Percentiles rank a stretch among this genome's conserved stretches.
Evolutionary conservation across 2,797 vertebrate genomes (phyloP).

Genomic region (Glossophaga mutica): DNA sequence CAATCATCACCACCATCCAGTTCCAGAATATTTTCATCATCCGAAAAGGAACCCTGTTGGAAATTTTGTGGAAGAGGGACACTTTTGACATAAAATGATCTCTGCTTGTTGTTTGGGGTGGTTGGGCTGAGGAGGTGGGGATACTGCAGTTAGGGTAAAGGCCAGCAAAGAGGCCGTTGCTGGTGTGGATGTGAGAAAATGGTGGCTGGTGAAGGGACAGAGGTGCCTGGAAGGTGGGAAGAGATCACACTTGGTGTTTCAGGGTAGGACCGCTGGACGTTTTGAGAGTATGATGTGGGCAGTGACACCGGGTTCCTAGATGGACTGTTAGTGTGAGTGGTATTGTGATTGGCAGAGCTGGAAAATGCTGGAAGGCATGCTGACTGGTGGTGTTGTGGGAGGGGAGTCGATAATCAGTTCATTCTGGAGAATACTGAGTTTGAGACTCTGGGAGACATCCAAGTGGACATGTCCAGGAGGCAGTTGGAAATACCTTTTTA

Average conservation of each 20-base stretch:
- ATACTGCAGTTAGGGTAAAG: neutral
- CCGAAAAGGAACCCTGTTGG: neutral
- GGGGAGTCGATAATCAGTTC: neutral
- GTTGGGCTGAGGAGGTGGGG: neutral
- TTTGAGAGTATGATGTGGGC: neutral
- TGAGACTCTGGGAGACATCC: neutral
- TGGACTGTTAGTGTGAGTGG: neutral
- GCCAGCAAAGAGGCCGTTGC: neutral
- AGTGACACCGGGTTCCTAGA: neutral
- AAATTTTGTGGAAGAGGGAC: neutral
- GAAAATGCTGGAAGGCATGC: neutral
- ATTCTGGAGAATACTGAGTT: neutral
- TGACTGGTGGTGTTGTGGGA: rapidly evolving
- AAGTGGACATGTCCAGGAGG: neutral
- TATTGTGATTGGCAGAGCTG: neutral
- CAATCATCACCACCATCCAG: neutral
- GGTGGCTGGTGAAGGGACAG: rapidly evolving
- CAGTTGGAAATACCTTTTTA: neutral
- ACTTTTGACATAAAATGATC: neutral
- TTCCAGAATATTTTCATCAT: neutral
- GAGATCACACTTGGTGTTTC: neutral
- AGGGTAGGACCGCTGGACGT: neutral
- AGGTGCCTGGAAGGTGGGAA: neutral
- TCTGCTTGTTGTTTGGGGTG: neutral
- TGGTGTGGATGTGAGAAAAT: neutral